Base-by-base conservation (phyloP, 2,113 vertebrate species). In the Climacteris rufus region DNA sequence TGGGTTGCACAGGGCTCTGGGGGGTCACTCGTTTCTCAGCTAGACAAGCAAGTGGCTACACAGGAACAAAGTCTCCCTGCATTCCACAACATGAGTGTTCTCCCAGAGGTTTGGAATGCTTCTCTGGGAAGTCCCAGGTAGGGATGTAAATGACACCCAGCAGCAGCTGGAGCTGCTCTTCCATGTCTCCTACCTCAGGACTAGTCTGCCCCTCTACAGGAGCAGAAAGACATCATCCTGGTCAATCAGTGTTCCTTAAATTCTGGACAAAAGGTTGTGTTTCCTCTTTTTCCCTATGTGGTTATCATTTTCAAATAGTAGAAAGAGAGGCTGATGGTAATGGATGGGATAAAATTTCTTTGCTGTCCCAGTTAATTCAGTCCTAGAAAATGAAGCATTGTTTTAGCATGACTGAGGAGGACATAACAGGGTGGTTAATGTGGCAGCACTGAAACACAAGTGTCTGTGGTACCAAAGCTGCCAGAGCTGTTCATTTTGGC, bases 341-440 rank as follows among this genome's bases (percentile, higher is more conserved):
- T 7, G 22, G 54, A 45, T 45, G 33, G 13, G 25, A 40, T 54
- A 35, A 70, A 92, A 68, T 0, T 14, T 19, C 21, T 61, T 65
- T 75, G n/a, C 25, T 50, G 28, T 87, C 24, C 31, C 42, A 39
- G 10, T 63, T 69, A 77, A 40, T 28, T 37, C 61, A 47, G 8
- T 24, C 37, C 19, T 40, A 28, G 61, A 31, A 56, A 54, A 27
- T 15, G 30, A 56, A 70, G 8, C 42, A 5, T 9, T 74, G 30
- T 56, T 83, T 65, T 57, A 19, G 31, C 0, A 0, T 22, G 17
- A 9, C 27, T 59, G 27, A 82, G 39, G 28, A 54, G 64, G 74
- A 39, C 24, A 6, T 25, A 47, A 3, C 0, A 0, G 14, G 9
- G 17, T 53, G 28, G 20, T 69, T 83, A 49, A 61, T 0, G 0